Conservation (phyloP, 2,113 vertebrate species). For the Deroptyus accipitrinus region DNA sequence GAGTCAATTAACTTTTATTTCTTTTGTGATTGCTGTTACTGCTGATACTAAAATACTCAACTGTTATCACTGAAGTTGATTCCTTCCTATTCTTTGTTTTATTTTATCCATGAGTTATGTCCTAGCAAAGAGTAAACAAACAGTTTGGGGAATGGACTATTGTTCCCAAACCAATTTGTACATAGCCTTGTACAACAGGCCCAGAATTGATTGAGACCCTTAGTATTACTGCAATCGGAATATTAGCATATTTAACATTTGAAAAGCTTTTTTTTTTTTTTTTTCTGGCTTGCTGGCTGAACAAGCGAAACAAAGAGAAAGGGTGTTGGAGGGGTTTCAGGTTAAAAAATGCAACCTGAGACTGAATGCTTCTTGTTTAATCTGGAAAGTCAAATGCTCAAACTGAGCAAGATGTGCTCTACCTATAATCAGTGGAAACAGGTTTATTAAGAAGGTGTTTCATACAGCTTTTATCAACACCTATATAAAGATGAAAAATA, state of each 20-base stretch:
- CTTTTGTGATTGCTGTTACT: background rate
- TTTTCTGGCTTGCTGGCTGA: background rate
- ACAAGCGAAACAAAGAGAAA: background rate
- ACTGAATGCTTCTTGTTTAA: background rate
- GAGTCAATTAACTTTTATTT: background rate
- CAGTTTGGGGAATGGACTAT: background rate
- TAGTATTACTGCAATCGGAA: background rate
- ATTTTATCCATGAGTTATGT: background rate
- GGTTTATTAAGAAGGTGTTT: background rate
- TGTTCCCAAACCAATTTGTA: background rate
- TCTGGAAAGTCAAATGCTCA: background rate
- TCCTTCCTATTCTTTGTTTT: background rate
- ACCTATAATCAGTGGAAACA: background rate
- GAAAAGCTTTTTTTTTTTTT: background rate
- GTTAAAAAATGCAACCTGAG: background rate
- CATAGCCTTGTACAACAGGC: background rate
- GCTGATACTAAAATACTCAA: background rate
- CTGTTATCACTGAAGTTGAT: background rate
- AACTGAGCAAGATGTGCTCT: background rate
- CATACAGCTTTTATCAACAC: background rate
- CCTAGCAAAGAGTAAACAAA: background rate
- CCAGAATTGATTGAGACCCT: background rate
- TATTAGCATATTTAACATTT: background rate
- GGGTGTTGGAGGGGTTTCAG: accelerated
- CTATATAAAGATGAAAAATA: background rate